Evolutionary conservation across 2,797 vertebrate genomes (phyloP).

Genomic region (Onychomys torridus): DNA sequence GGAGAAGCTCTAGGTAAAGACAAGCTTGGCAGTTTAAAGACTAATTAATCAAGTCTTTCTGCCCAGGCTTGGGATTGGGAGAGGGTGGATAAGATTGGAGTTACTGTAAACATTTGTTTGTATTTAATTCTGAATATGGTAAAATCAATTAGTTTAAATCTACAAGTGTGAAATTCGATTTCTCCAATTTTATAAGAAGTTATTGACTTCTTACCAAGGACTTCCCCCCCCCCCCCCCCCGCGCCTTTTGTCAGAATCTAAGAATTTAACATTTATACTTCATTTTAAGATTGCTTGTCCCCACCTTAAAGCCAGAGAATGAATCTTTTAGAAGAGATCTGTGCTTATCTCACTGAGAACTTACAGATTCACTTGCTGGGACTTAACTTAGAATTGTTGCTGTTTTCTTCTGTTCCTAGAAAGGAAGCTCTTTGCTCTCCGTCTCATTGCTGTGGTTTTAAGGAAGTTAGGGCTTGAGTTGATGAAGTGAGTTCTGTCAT

Average conservation of each 20-base stretch:
- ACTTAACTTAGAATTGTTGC: neutral
- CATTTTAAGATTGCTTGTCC: neutral
- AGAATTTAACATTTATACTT: constrained; percentile 35
- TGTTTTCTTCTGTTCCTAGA: constrained; percentile 44
- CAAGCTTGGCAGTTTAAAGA: neutral
- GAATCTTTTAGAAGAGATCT: constrained; percentile 5
- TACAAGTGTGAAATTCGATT: neutral
- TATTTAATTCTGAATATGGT: constrained; percentile 27
- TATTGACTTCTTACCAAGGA: too few relatives aligned
- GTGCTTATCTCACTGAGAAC: constrained; percentile 23
- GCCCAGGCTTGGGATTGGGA: neutral
- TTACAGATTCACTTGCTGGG: constrained; percentile 6
- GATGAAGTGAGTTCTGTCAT: constrained; percentile 51
- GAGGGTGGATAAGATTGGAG: neutral
- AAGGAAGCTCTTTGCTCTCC: constrained; percentile 52
- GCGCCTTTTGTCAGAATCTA: constrained; percentile 35
- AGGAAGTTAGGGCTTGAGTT: constrained; percentile 47
- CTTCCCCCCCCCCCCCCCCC: too few relatives aligned
- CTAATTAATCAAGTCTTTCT: constrained; percentile 2
- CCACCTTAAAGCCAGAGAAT: neutral
- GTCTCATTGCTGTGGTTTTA: constrained; percentile 20
- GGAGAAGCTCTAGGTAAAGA: neutral
- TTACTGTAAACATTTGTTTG: constrained; percentile 20
- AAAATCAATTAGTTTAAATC: neutral
- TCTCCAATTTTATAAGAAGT: constrained; percentile 40